Evolutionary conservation across 53 echinoderm and acorn worm genomes (phyloP), one percentile per base, ranked within the genome.

Genomic region (Arbacia lixula): DNA sequence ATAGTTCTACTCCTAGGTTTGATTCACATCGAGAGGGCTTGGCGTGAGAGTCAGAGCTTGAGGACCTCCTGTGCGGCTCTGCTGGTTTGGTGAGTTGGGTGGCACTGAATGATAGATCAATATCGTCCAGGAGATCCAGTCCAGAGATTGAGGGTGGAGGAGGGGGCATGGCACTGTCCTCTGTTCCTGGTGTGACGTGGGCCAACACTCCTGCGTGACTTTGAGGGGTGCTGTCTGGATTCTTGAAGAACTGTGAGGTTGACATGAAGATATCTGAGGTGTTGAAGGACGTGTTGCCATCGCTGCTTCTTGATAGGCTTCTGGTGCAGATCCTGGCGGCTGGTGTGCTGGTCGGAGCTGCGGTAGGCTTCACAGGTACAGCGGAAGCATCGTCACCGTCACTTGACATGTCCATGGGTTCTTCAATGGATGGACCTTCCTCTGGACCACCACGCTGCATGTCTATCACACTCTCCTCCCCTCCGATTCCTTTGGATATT

Each of bases 111-210:
- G 86, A 72, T 4, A 86, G 58, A 42, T 76, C 90, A 55, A 91
- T 84, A 20, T 96, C 96, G 53, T 96, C 96, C 29, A 96, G 80
- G 25, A 91, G 68, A 73, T 96, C 96, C 33, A 96, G 90, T 56
- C 91, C 89, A 16, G 96, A 93, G 0, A 93, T 68, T 16, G 91
- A 88, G 5, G 92, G 95, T 38, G 96, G 91, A 40, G 90, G 84
- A 12, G 96, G 93, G 9, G 95, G 95, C 56, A 91, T 71, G n/a
- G 33, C 17, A 5, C 64, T 76, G 49, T 50, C 67, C 52, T 52
- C 50, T 33, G 53, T 21, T 26, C 54, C 53, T 24, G 53, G 21
- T 50, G 29, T 2, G 21, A 17, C n/a, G n/a, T n/a, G n/a, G n/a
- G n/a, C n/a, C n/a, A n/a, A n/a, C n/a, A n/a, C n/a, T 14, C 27